Conservation (phyloP, 2,797 vertebrate species). For the Ibycter americanus region DNA sequence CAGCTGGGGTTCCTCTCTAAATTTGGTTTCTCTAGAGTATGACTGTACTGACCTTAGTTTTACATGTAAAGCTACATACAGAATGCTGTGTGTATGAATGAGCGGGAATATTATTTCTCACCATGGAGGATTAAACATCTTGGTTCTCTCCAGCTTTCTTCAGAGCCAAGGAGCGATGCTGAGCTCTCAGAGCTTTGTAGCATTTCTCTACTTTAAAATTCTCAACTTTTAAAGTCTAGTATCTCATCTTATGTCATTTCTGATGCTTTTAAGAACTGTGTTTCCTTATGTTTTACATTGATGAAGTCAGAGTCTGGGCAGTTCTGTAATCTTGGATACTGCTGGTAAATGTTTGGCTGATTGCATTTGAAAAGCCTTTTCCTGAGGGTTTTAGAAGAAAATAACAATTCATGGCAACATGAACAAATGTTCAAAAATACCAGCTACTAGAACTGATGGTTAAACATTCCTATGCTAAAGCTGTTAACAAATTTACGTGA, state of each 20-base stretch:
- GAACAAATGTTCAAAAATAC: not conserved
- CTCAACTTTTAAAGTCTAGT: not conserved
- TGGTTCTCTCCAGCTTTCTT: not conserved
- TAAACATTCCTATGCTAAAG: not conserved
- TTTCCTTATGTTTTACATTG: not conserved
- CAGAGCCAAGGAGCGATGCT: not conserved
- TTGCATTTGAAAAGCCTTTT: not conserved
- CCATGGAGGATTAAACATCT: not conserved
- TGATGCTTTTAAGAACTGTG: not conserved
- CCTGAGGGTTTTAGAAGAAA: not conserved
- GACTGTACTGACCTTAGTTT: not conserved
- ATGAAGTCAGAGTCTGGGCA: not conserved
- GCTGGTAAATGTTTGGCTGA: not conserved
- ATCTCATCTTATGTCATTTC: not conserved
- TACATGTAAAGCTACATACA: not conserved
- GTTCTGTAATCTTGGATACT: not conserved
- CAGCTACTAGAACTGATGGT: not conserved
- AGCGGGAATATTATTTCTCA: not conserved
- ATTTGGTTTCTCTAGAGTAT: not conserved
- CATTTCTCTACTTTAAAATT: not conserved
- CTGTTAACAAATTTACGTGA: not conserved
- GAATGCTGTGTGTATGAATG: no score
- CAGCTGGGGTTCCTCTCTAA: not conserved
- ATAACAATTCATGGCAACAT: not conserved
- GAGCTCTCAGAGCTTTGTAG: not conserved